Base-by-base conservation (phyloP, 1,140 invertebrate species). In the Aricia agestis region DNA sequence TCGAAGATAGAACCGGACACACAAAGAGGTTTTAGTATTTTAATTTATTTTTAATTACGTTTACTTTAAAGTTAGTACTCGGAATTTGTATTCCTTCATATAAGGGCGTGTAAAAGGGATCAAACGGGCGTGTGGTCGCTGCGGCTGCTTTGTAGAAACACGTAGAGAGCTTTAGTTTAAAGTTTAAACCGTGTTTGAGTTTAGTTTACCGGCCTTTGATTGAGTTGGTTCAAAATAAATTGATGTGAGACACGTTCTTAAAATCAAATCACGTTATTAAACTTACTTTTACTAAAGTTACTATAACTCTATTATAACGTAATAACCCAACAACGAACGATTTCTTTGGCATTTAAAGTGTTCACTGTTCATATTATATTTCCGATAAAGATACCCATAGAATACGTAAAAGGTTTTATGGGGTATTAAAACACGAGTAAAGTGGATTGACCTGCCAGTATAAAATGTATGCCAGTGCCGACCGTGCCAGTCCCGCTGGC, bases 401-500 rank as follows among this genome's bases (percentile, higher is more conserved):
- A 11, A 52, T 52, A 52, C 45, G 45, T 52, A 52, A 52, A 52
- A 52, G 45, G 11, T 52, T 52, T 52, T 52, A 52, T 52, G 45
- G 45, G 2, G 42, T 45, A 45, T 52, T 52, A 52, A 52, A 52
- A 52, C 45, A 52, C 45, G 45, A 0, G 45, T 52, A 13, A 15
- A 52, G 45, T 52, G 45, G 45, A 36, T 36, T 36, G 36, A 36
- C 7, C 45, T 52, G 45, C 45, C 13, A 13, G 45, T 31, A 52
- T 68, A 68, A 68, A 57, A 31, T 45, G 57, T 68, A 25, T 10
- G 25, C 25, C 13, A 75, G 45, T 15, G 45, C 45, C 13, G 45
- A 11, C 41, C 7, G 41, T 42, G 41, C 41, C 41, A 42, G 81
- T 79, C 71, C 72, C 67, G 61, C 71, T 68, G 69, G 69, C 75